Evolutionary conservation across 2,888 invertebrate species (phyloP).

Genomic region (Norana najaformis): DNA sequence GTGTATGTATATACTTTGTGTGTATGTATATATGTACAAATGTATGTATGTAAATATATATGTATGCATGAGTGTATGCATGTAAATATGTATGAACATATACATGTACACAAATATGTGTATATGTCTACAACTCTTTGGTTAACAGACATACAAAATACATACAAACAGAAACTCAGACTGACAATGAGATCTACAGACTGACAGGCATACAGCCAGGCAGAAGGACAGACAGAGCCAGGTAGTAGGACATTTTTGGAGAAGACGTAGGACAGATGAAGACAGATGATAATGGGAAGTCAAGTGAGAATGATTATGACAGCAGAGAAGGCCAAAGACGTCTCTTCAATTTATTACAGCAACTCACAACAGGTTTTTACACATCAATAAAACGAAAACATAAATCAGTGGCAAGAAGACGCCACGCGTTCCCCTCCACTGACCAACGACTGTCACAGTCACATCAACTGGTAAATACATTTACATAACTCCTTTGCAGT

Average conservation of each 20-base stretch:
- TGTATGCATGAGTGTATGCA: neutral
- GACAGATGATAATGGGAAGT: conserved; percentile 3
- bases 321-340: neutral
- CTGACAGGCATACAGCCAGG: neutral
- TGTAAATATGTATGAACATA: neutral
- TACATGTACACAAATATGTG: neutral
- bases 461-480: neutral
- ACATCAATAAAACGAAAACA: neutral
- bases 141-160: neutral
- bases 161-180: neutral
- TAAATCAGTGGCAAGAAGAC: neutral
- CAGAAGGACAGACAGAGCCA: neutral
- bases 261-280: neutral
- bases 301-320: conserved; percentile 13
- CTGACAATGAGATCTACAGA: neutral
- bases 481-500: neutral
- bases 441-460: neutral
- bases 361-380: neutral
- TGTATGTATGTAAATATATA: neutral
- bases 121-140: neutral
- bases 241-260: neutral
- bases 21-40: no score
- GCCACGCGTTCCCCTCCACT: neutral
- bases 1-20: no score
- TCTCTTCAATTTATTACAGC: neutral